Evolutionary conservation across 64 coral and sea anemone species (phyloP), one percentile per base, ranked within the genome.

Genomic region (Astreopora myriophthalma): DNA sequence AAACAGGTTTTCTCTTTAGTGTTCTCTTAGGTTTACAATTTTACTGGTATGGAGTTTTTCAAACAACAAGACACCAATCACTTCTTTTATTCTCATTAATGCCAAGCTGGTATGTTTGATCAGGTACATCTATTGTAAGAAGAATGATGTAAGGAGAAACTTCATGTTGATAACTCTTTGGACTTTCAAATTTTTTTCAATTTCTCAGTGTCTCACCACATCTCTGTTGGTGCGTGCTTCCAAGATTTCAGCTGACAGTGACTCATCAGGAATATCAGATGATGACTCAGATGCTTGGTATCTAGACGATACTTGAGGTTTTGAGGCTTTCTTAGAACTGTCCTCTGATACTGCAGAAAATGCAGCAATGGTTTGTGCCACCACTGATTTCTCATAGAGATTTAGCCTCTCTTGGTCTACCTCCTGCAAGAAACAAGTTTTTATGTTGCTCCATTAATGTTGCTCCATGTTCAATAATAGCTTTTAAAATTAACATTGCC

Each of bases 331-430:
- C 33, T 85, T 61, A 6, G 32, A 4, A 22, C 11, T 85, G 27
- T 78, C 26, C 26, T 91, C 88, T 33, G 89, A 48, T 13, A 70
- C 89, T 88, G 71, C 90, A 20, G 93, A 95, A 67, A 98, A 98
- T 74, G 96, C 96, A 33, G 96, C 96, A 81, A 98, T 95, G 20
- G 93, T 95, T 75, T 98, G 96, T 13, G 96, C 96, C 25, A 98
- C 96, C 25, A 98, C 86, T 61, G 96, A 98, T 28, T 87, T 84
- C 61, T 95, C 89, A 48, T 98, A 84, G 34, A 98, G 76, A 55
- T 94, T 90, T 75, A 98, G 69, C 10, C 81, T 73, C 49, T 98
- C 96, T 79, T 95, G 70, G 9, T 31, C 73, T 31, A 65, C 31
- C n/a, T 34, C 34, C 61, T 27, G 32, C 13, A 46, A 84, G 13